Base-by-base conservation (phyloP, 2,888 invertebrate species). In the Tachina lurida region DNA sequence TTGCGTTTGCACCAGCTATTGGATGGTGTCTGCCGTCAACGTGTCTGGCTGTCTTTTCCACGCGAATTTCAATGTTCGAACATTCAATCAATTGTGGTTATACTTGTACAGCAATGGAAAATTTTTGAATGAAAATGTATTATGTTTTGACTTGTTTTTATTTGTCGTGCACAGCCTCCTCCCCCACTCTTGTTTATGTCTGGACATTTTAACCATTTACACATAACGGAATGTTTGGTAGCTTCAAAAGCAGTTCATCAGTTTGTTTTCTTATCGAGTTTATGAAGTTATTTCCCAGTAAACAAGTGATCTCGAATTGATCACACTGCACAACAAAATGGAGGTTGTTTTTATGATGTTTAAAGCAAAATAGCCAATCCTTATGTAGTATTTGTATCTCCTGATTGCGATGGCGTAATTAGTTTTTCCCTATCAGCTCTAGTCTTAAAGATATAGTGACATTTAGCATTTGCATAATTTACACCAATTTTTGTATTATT, bases 51-150 rank as follows among this genome's bases (percentile, higher is more conserved):
- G 62, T 63, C 75, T 76, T 75, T 54, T 22, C 41, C 63, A 41
- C 81, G 56, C n/a, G 22, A 56, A 65, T 49, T 63, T 47, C 13
- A 31, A 17, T 58, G 47, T 73, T 63, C 31, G 31, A 31, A 31
- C 31, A 31, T 31, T 31, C 17, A 45, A 79, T 56, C 39, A 52
- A 10, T 54, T 63, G 54, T 19, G 39, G n/a, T 49, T 52, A 39
- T 58, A 75, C 13, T 49, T 7, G 3, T 17, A 7, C 43, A 13
- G 67, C 74, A 86, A 62, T 86, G 86, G 86, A 86, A 86, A 86
- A 68, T 86, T 83, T 86, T 86, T 83, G 79, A 83, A 80, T 86
- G 79, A 76, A 83, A 80, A 83, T 70, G 22, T 60, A 10, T 79
- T 49, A 49, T 41, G 10, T 49, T 71, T 47, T 78, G 15, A 49